These are phyloP conservation scores for Myathropa florea DNA, from an alignment of 2,888 invertebrate species.

Conservation along the genomic window DNA sequence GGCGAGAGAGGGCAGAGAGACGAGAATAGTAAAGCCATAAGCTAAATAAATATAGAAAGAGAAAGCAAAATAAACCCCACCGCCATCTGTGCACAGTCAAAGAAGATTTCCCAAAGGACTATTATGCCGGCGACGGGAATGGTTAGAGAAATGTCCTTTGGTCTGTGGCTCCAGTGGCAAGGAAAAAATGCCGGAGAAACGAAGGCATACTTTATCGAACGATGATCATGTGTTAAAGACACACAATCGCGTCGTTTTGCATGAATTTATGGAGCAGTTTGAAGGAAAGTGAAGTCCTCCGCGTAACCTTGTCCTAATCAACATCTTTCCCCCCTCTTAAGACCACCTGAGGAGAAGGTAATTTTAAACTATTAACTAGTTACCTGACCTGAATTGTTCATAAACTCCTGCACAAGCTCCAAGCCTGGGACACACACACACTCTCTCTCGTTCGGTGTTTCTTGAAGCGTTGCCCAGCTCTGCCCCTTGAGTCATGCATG, in stretches of 20 bases:
- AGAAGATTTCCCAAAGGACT: slow-evolving; percentile 69
- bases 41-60: slow-evolving; percentile 30
- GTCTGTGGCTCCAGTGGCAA: slow-evolving; percentile 10
- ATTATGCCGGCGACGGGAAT: slow-evolving; percentile 32
- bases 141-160: slow-evolving; percentile 44
- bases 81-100: slow-evolving; percentile 44
- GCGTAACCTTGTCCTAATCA: neutral
- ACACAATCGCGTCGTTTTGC: too few relatives aligned
- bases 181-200: slow-evolving; percentile 10
- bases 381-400: slow-evolving; percentile 63
- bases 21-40: slow-evolving; percentile 15
- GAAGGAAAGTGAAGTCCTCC: neutral
- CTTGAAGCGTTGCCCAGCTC: neutral
- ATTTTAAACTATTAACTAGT: slow-evolving; percentile 66
- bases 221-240: slow-evolving; percentile 21
- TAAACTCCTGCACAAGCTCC: neutral
- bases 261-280: neutral
- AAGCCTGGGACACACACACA: neutral
- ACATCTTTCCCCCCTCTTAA: neutral
- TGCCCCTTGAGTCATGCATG: slow-evolving; percentile 35
- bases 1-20: too few relatives aligned
- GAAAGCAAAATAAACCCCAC: slow-evolving; percentile 17
- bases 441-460: neutral
- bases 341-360: slow-evolving; percentile 42
- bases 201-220: slow-evolving; percentile 8